Percentiles rank a stretch among this genome's conserved stretches.
phyloP scores from a whole-genome alignment of 1,140 invertebrate genomes.

The Mya arenaria region DNA sequence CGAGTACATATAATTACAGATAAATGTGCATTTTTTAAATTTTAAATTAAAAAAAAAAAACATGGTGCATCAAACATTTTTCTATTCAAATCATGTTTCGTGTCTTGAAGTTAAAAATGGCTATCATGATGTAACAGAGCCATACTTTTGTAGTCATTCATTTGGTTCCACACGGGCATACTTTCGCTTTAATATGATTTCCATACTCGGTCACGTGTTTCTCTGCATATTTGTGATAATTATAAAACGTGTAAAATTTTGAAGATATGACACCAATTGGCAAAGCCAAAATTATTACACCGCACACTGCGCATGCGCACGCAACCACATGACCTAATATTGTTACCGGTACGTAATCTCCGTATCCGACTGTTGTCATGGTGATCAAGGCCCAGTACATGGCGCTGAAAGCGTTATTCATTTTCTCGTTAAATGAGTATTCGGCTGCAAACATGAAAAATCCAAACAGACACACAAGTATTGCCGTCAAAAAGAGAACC shows the following conservation, averaged over 20 bases:
- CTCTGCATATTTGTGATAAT: slow-evolving; percentile 14
- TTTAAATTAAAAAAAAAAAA: too few species aligned
- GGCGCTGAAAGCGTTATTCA: slow-evolving; percentile 14
- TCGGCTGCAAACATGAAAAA: background rate
- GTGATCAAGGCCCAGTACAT: slow-evolving; percentile 83
- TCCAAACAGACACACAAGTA: slow-evolving; percentile 3
- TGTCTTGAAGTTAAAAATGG: too few species aligned
- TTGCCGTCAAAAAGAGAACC: background rate
- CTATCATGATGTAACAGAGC: too few species aligned
- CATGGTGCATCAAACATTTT: too few species aligned
- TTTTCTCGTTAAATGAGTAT: background rate
- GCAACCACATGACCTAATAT: slow-evolving; percentile 68
- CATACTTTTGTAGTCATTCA: too few species aligned
- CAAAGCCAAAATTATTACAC: slow-evolving; percentile 99
- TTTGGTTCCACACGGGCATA: too few species aligned
- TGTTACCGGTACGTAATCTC: slow-evolving; percentile 73
- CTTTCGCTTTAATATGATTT: too few species aligned
- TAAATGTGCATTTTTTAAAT: too few species aligned
- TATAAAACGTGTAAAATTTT: slow-evolving; percentile 79
- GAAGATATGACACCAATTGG: slow-evolving; percentile 87
- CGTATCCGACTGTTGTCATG: slow-evolving; percentile 82
- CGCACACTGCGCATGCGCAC: slow-evolving; percentile 93
- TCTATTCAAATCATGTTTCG: too few species aligned
- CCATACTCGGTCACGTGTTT: too few species aligned
- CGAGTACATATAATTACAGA: too few species aligned